Percentiles rank a stretch among this genome's conserved stretches.
phyloP scores from a whole-genome alignment of 2,888 invertebrate genomes.

The Caenorhabditis zanzibari region DNA sequence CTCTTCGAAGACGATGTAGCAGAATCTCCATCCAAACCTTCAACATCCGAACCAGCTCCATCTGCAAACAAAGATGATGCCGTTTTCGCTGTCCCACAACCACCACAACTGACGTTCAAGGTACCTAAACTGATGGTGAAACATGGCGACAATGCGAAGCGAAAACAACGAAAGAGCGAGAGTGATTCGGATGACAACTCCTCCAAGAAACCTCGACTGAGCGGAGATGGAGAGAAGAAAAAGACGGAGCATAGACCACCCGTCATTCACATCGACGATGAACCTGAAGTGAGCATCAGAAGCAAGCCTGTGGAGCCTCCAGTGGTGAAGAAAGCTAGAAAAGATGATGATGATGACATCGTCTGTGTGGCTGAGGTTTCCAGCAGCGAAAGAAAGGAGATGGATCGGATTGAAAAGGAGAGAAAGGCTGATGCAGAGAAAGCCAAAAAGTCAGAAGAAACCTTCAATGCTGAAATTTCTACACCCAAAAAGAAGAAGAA shows the following conservation, averaged over 20 bases:
- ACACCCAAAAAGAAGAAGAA: conserved; percentile 25
- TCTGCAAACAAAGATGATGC: background rate
- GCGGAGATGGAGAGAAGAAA: background rate
- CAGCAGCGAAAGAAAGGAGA: background rate
- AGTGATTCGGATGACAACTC: conserved; percentile 8
- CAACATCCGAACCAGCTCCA: background rate
- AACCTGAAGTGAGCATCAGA: too few relatives aligned
- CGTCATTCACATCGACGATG: too few relatives aligned
- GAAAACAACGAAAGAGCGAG: conserved; percentile 28
- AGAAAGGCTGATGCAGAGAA: too few relatives aligned
- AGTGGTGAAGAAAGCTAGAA: background rate
- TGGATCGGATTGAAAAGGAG: background rate
- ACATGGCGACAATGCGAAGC: conserved; percentile 25
- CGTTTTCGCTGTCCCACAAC: background rate
- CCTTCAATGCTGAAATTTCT: background rate
- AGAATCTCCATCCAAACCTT: background rate
- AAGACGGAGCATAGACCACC: background rate
- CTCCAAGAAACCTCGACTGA: background rate
- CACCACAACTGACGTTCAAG: conserved; percentile 32
- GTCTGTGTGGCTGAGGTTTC: background rate
- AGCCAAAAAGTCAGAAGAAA: too few relatives aligned
- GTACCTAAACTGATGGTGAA: conserved; percentile 20
- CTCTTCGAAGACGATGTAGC: conserved; percentile 55
- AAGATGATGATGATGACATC: background rate
- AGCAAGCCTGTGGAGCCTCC: background rate